Base-by-base conservation (phyloP, 2,888 invertebrate species). In the Athrips mouffetella region DNA sequence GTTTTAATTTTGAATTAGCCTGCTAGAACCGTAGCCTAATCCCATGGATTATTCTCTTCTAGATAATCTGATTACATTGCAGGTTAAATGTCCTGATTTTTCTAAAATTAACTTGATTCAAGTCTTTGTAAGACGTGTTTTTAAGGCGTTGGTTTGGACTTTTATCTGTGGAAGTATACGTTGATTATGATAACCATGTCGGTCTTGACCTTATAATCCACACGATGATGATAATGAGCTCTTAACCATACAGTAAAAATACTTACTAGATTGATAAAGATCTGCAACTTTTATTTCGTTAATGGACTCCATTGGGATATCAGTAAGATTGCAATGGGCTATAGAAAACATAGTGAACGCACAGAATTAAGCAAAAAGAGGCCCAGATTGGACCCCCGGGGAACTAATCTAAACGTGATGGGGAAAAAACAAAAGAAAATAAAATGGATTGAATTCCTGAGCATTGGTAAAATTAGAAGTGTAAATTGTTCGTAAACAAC, bases 311-410 rank as follows among this genome's bases (percentile, higher is more conserved):
- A 20, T 20, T 0, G 37, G 37, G 37, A 37, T 18, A 21, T 37
- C 37, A 18, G 18, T 37, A 10, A 31, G 37, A 37, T 37, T 37
- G 37, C 37, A 37, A n/a, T 18, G 35, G 18, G 20, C 37, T n/a
- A 3, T 8, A 18, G 20, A 10, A 18, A 37, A 10, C n/a, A n/a
- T 35, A 37, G 37, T 37, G 10, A 11, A 37, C 37, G 37, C 37
- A 37, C 37, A n/a, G 20, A 37, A 37, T 37, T 37, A 37, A 37
- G n/a, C 20, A 37, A n/a, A n/a, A n/a, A n/a, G n/a, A n/a, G n/a
- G n/a, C n/a, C n/a, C 20, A 18, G 37, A 37, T 37, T 37, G 20
- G 20, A 2, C 16, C 37, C 18, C 16, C 1, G 10, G 20, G 37
- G 37, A n/a, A 0, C 5, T 1, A n/a, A 6, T n/a, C 7, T 11